Evolutionary conservation across 2,113 vertebrate genomes (phyloP).

Genomic region (Puffinus mauretanicus): DNA sequence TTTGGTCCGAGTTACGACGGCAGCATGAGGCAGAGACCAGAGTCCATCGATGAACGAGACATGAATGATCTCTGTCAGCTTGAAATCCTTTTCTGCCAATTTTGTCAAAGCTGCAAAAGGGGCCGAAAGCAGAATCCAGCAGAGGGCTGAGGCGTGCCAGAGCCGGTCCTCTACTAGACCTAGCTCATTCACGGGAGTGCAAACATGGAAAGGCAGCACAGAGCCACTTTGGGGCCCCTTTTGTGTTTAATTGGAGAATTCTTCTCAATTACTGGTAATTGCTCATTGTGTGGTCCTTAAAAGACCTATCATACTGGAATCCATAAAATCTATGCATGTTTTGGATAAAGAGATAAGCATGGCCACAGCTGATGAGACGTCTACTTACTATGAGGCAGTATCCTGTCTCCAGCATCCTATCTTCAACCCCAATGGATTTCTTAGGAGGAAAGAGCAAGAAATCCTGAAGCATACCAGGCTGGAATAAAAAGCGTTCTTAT

Average conservation of each 20-base stretch:
- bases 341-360: background rate
- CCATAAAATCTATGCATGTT: background rate
- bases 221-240: background rate
- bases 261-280: background rate
- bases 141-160: background rate
- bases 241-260: background rate
- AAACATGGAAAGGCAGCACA: background rate
- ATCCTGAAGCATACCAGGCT: background rate
- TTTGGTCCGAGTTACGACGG: accelerated
- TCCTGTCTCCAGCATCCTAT: background rate
- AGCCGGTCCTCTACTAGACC: background rate
- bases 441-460: background rate
- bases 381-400: background rate
- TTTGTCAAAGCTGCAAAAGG: background rate
- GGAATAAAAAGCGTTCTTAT: background rate
- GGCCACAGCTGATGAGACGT: background rate
- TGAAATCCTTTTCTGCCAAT: background rate
- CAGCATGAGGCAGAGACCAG: accelerated
- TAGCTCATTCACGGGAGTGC: background rate
- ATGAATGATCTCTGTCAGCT: background rate
- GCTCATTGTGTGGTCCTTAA: background rate
- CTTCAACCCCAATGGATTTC: background rate
- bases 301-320: background rate
- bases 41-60: accelerated
- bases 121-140: background rate